Evolutionary conservation across 1,140 invertebrate genomes (phyloP), one percentile per base, ranked within the genome.

Genomic region (Magallana ariakensis): DNA sequence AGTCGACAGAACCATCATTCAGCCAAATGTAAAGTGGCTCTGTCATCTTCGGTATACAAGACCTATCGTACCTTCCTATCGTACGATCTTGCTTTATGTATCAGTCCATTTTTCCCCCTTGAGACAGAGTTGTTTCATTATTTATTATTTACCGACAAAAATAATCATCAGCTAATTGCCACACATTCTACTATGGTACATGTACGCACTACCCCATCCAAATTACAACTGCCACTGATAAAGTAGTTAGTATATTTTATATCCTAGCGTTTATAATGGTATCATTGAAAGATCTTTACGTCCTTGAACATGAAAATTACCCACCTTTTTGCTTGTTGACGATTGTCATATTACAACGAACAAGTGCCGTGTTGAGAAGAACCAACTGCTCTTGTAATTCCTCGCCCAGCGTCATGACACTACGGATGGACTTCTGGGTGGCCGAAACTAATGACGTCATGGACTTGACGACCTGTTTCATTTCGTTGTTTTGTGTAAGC

Each of bases 401-500:
- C 9, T 87, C 85, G 62, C 91, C 87, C 16, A 90, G 82, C 4
- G 84, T 86, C 8, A 88, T 16, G 6, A 88, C 85, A 54, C 87
- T 88, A 6, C 89, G 86, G 5, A 91, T 56, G 9, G 85, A 75
- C 16, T 90, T 89, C 57, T 89, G 82, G 5, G 88, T 88, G 10
- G 90, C 88, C 1, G 86, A 85, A 13, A 90, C 87, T 26, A 91
- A 26, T 8, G 85, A 46, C 6, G 83, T 87, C 84, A 92, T 85
- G 3, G 88, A 85, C 13, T 46, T 22, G 2, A 91, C 87, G 60
- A 92, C 53, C 22, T 87, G 83, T 15, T 70, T 85, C 85, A 91
- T 87, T 57, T 92, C 91, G 2, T 87, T 87, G 80, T 90, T 92
- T 16, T 89, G 88, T 3, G 90, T 85, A 56, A 91, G 53, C 57